phyloP scores from a whole-genome alignment of 2,113 vertebrate genomes.

The Triplophysa tibetana region DNA sequence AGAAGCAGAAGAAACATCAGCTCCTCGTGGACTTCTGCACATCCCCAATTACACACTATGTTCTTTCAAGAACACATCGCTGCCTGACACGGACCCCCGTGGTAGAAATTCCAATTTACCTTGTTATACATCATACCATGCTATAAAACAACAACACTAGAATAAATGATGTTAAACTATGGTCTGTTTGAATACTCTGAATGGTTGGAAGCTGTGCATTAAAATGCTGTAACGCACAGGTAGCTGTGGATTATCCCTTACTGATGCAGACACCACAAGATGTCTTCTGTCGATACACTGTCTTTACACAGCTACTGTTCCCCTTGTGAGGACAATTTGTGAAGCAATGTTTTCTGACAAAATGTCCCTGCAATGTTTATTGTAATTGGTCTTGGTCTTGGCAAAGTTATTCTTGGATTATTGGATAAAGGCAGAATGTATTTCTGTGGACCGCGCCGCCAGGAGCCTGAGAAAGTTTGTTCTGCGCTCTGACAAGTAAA shows the following conservation, averaged over 20 bases:
- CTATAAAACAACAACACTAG: too few relatives aligned
- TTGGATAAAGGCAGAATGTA: not conserved
- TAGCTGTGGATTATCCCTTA: too few relatives aligned
- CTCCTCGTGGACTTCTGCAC: not conserved
- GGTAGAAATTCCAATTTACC: not conserved
- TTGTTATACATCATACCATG: not conserved
- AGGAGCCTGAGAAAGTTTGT: not conserved
- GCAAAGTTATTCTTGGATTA: not conserved
- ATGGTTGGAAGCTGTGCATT: too few relatives aligned
- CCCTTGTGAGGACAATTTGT: not conserved
- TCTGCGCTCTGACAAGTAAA: not conserved
- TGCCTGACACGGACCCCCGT: not conserved
- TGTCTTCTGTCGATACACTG: not conserved
- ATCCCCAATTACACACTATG: not conserved
- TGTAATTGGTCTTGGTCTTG: conserved; percentile 4
- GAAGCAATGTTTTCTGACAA: not conserved
- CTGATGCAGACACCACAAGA: too few relatives aligned
- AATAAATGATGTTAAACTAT: too few relatives aligned
- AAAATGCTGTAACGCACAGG: too few relatives aligned
- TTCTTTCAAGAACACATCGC: not conserved
- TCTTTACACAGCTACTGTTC: not conserved
- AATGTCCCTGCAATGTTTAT: not conserved
- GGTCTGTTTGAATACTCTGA: too few relatives aligned
- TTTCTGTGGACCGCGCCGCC: not conserved
- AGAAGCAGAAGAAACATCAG: conserved; percentile 56